Evolutionary conservation across 1,140 invertebrate species (phyloP).

Genomic region (Plutomurus gul): DNA sequence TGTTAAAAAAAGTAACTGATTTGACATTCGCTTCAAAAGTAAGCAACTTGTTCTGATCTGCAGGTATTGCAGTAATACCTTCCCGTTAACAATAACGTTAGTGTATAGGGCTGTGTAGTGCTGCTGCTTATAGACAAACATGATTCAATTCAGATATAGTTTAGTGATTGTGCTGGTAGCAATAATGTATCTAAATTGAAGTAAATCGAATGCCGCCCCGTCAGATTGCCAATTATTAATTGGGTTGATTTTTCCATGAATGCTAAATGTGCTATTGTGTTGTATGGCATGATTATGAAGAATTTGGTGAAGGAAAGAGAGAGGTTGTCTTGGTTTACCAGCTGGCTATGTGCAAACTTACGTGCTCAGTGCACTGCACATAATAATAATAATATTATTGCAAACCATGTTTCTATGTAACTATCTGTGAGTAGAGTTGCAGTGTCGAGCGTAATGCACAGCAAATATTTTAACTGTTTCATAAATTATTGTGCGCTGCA

Average conservation of each 20-base stretch:
- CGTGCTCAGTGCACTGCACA: not conserved
- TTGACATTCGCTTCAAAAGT: not conserved
- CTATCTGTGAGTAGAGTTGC: not conserved
- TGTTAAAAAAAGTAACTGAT: not conserved
- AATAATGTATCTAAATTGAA: constrained; percentile 20
- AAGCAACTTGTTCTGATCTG: not conserved
- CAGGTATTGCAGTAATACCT: too few species aligned
- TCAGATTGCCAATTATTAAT: constrained; percentile 18
- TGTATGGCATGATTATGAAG: constrained; percentile 15
- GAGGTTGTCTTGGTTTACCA: too few species aligned
- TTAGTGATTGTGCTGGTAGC: constrained; percentile 8
- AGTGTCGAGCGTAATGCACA: constrained; percentile 14
- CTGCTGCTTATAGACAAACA: not conserved
- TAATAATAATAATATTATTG: not conserved
- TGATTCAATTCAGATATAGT: not conserved
- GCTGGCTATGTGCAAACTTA: too few species aligned
- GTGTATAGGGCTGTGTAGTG: too few species aligned
- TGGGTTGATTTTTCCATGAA: constrained; percentile 24
- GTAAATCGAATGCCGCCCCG: not conserved
- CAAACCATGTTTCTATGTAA: not conserved
- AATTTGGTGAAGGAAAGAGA: constrained; percentile 21
- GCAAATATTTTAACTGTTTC: constrained; percentile 14
- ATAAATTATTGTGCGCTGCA: constrained; percentile 13
- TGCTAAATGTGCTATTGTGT: not conserved
- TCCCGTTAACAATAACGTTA: too few species aligned